phyloP scores from a whole-genome alignment of 2,888 invertebrate genomes.

The Athripsodes cinereus region DNA sequence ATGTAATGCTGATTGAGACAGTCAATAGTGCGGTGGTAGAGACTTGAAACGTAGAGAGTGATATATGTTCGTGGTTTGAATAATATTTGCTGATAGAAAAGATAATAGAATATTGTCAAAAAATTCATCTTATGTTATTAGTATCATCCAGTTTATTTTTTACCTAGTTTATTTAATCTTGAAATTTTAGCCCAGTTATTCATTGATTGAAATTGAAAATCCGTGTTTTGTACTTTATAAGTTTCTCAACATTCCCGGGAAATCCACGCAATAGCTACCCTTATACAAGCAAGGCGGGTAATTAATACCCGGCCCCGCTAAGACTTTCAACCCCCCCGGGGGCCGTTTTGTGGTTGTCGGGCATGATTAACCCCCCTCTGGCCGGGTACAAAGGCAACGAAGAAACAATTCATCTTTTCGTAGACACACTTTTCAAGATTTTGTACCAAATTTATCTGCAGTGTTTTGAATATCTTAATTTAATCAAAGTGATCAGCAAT shows the following conservation, averaged over 20 bases:
- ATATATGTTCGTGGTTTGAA: too few relatives aligned
- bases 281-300: conserved; percentile 20
- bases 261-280: conserved; percentile 15
- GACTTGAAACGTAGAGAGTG: too few relatives aligned
- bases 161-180: too few relatives aligned
- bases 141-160: too few relatives aligned
- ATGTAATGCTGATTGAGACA: too few relatives aligned
- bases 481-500: neutral
- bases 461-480: neutral
- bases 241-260: conserved; percentile 16
- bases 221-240: conserved; percentile 7
- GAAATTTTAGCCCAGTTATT: too few relatives aligned
- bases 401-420: conserved; percentile 26
- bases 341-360: conserved; percentile 51
- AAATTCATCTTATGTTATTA: too few relatives aligned
- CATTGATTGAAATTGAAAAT: neutral
- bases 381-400: conserved; percentile 11
- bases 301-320: conserved; percentile 25
- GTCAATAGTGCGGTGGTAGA: too few relatives aligned
- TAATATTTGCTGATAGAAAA: too few relatives aligned
- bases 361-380: conserved; percentile 43
- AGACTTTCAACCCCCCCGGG: conserved; percentile 34
- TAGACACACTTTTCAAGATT: conserved; percentile 26
- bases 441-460: conserved; percentile 23
- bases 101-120: too few relatives aligned